These are phyloP conservation scores for Neolamprologus fasciatus DNA, from an alignment of 2,113 vertebrate genomes.

Conservation along the genomic window DNA sequence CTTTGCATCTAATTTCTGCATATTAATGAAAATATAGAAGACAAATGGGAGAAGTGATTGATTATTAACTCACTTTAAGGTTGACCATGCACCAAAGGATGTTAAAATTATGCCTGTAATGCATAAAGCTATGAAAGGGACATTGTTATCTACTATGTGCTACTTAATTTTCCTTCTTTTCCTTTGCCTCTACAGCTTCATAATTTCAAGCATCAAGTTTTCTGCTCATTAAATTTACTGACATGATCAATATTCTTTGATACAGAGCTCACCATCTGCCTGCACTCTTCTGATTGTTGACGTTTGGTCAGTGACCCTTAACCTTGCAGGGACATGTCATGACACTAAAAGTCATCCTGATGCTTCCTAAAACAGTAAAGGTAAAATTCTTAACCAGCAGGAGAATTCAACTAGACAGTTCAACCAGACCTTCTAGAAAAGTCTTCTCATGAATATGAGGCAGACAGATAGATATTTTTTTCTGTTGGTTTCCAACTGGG, in stretches of 20 bases:
- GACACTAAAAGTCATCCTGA: background rate
- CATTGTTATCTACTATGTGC: background rate
- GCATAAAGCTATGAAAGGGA: background rate
- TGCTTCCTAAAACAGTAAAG: background rate
- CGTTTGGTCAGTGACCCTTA: constrained; percentile 64
- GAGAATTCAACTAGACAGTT: background rate
- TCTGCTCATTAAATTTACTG: constrained; percentile 5
- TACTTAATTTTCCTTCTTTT: background rate
- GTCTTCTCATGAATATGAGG: background rate
- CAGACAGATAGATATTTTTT: background rate
- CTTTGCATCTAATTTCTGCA: background rate
- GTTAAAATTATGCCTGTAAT: background rate
- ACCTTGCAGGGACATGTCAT: constrained; percentile 59
- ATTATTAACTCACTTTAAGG: background rate
- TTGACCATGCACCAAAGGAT: background rate
- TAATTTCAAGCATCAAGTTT: background rate
- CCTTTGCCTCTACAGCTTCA: background rate
- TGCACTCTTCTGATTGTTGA: constrained; percentile 8
- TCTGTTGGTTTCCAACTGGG: background rate
- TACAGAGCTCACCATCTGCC: constrained; percentile 63
- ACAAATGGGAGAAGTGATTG: background rate
- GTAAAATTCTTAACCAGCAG: background rate
- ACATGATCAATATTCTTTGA: background rate
- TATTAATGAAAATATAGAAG: background rate
- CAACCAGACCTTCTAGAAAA: background rate